These are phyloP conservation scores for Chelonus insularis DNA, from an alignment of 1,140 invertebrate species.

Conservation along the genomic window DNA sequence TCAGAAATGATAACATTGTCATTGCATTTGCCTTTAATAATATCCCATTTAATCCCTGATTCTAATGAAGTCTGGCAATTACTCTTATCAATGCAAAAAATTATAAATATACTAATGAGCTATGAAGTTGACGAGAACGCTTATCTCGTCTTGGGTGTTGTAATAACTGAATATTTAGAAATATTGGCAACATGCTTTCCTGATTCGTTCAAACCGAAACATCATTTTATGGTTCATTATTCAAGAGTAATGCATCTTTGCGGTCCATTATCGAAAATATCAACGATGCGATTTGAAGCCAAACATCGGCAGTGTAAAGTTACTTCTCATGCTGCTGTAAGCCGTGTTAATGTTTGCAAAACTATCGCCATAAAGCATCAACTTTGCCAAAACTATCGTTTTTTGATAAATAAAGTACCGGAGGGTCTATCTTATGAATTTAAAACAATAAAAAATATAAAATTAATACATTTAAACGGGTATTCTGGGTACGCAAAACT, in stretches of 20 bases:
- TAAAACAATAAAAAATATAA: too few relatives aligned
- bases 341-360: background rate
- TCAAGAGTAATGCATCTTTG: constrained; percentile 7
- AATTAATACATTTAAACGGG: too few relatives aligned
- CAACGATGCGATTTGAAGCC: constrained; percentile 11
- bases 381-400: too few relatives aligned
- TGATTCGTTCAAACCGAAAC: constrained; percentile 15
- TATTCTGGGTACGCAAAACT: too few relatives aligned
- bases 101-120: background rate
- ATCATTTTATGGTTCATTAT: constrained; percentile 23
- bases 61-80: constrained; percentile 7
- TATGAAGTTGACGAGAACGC: constrained; percentile 1
- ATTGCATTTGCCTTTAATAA: constrained; percentile 21
- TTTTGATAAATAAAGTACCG: too few relatives aligned
- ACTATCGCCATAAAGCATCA: background rate
- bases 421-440: too few relatives aligned
- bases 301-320: constrained; percentile 16
- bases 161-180: constrained; percentile 20
- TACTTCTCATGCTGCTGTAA: constrained; percentile 11
- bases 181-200: constrained; percentile 11
- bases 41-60: constrained; percentile 14
- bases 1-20: constrained; percentile 20
- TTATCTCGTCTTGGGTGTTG: background rate
- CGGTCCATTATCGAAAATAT: constrained; percentile 5
- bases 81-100: constrained; percentile 9